Base-by-base conservation (phyloP, 2,797 vertebrate species). In the Neopelma chrysocephalum region DNA sequence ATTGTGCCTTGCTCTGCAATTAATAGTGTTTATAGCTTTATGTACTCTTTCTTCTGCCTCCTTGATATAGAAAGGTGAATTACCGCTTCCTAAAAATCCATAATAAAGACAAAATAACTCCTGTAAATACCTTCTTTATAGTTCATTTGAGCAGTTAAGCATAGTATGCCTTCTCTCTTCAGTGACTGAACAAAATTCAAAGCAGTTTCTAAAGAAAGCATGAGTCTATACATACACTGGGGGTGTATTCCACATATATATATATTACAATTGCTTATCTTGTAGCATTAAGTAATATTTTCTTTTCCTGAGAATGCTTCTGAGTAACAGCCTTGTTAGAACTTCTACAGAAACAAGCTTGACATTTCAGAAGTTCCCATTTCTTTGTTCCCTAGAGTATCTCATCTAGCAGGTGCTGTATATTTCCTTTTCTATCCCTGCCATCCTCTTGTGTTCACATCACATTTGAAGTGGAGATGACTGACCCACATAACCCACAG, bases 11-110 rank as follows among this genome's bases (percentile, higher is more conserved):
- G 32, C n/a, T 93, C 40, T 83, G 66, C 66, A 94, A 93, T 94
- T 96, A 94, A 84, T 76, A 80, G 47, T 81, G 48, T 71, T 90
- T 82, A 82, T 92, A 87, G 83, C 48, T 91, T 87, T 89, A 48
- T 68, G 58, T 83, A 61, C 34, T 48, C 8, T 90, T 26, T 91
- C 62, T 69, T 42, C 43, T 89, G 68, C 56, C 36, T 75, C 32
- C 54, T 80, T 84, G 71, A 29, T 75, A 43, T 7, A 58, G 68
- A 54, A 91, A 92, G 73, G 79, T 94, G 78, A 88, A 45, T 90
- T 95, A 82, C 17, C 36, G 29, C 43, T 72, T 84, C 80, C 86
- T 94, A 47, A 94, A 86, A 95, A 76, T 76, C 82, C 22, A 13
- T 83, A 88, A 61, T 79, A 84, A 88, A 91, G 62, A 66, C 27